Base-by-base conservation (phyloP, 2,888 invertebrate genomes). In the Tromatobia lineatoria region DNA sequence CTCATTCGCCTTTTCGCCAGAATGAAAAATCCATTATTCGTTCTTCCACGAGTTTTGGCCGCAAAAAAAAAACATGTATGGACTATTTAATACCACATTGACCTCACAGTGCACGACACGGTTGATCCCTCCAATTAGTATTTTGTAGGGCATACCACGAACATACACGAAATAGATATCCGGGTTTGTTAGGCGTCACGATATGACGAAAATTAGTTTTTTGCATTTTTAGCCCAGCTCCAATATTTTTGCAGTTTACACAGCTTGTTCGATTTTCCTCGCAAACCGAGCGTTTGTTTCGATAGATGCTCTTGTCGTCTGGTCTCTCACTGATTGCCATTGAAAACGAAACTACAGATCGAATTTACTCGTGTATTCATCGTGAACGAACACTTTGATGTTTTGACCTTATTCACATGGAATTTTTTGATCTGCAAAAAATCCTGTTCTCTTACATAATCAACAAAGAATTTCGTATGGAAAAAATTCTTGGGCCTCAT, bases 21-120 rank as follows among this genome's bases (percentile, higher is more conserved):
- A 2, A 13, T 0, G 13, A 23, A 54, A 59, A 73, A 59, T 73
- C 29, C 29, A 73, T 73, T 73, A 73, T 59, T 38, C 64, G 3
- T 13, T 42, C 13, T 20, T 25, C 42, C 25, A 20, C 34, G 23
- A 59, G 34, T 57, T 57, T 54, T 34, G 15, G 59, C 59, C 47
- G 29, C 4, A 59, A 47, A 38, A 15, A 57, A 73, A 45, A 25
- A 34, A 52, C 38, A 11, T n/a, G n/a, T 23, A 42, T 38, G 64
- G 20, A 23, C 42, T 15, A 20, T 66, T 66, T 66, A 6, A 15
- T 42, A 66, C 42, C 13, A 20, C 64, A 13, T 13, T 66, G 42
- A 20, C 7, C 15, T 29, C 34, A n/a, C 23, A 10, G 3, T 29
- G 11, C 18, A 13, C 10, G 13, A 11, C 3, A 20, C 23, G 18